Evolutionary conservation across 2,113 vertebrate genomes (phyloP).

Genomic region (Sclerurus mexicanus): DNA sequence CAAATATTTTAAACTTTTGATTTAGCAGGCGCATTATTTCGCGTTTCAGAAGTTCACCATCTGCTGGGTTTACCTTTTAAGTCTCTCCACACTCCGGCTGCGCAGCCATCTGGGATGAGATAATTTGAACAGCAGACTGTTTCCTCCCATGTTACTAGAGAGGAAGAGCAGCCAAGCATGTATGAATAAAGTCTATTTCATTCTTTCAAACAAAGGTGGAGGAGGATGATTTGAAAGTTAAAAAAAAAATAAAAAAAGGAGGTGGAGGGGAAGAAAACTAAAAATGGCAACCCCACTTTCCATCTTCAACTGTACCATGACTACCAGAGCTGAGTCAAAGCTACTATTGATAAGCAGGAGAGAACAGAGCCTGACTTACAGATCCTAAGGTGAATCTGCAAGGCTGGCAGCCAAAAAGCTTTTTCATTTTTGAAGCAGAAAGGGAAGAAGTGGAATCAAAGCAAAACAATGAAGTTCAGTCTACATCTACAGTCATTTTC

Average conservation of each 20-base stretch:
- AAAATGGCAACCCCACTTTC: conserved; percentile 25
- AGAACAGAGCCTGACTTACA: not conserved
- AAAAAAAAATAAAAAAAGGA: not conserved
- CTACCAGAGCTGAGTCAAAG: conserved; percentile 59
- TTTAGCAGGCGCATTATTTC: conserved; percentile 51
- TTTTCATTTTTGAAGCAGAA: not conserved
- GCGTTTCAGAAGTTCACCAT: conserved; percentile 63
- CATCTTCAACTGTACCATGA: conserved; percentile 13
- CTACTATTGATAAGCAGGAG: conserved; percentile 27
- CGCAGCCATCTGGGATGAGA: conserved; percentile 66
- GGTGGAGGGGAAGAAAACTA: not conserved
- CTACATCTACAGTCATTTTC: not conserved
- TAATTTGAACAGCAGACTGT: conserved; percentile 66
- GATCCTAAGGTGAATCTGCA: conserved; percentile 35
- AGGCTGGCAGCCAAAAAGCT: conserved; percentile 21
- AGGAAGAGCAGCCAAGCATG: conserved; percentile 68
- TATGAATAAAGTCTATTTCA: conserved; percentile 69
- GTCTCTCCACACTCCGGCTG: conserved; percentile 54
- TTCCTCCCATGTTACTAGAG: conserved; percentile 67
- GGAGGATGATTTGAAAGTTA: conserved; percentile 38
- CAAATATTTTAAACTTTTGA: conserved; percentile 61
- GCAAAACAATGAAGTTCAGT: not conserved
- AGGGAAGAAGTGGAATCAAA: not conserved
- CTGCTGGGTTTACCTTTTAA: conserved; percentile 68
- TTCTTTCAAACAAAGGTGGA: conserved; percentile 68